A percentile compares a stretch with the other conserved stretches of the same genome.
phyloP scores from a whole-genome alignment of 2,888 invertebrate species.

The Anarsia innoxiella region DNA sequence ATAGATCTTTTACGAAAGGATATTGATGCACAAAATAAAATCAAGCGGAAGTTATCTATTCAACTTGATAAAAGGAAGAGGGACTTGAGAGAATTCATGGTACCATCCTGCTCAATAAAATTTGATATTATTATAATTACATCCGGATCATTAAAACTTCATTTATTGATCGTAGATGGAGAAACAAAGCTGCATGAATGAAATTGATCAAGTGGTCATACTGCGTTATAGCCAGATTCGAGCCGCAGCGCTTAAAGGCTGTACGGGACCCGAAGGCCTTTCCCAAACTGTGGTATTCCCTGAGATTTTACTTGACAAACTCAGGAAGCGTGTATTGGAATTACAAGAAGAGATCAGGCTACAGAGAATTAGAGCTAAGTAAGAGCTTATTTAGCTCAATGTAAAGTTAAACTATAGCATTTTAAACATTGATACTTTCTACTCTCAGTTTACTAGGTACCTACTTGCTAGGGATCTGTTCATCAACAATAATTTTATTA shows the following conservation, averaged over 20 bases:
- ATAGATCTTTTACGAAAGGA: conserved; percentile 77
- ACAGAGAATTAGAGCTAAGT: conserved; percentile 78
- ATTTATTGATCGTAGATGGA: conserved; percentile 70
- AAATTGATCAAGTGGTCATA: conserved; percentile 81
- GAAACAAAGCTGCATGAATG: conserved; percentile 85
- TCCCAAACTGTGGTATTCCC: conserved; percentile 78
- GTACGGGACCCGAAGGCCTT: conserved; percentile 51
- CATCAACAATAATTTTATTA: too few species aligned
- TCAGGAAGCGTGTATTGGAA: conserved; percentile 78
- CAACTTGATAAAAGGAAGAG: conserved; percentile 73
- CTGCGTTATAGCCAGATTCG: conserved; percentile 81
- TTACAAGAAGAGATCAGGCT: conserved; percentile 79
- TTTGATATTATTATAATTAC: too few species aligned
- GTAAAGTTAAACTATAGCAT: too few species aligned
- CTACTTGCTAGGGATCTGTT: too few species aligned
- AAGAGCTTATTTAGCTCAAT: too few species aligned
- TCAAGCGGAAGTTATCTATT: conserved; percentile 70
- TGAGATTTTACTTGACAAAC: conserved; percentile 67
- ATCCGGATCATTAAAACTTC: too few species aligned
- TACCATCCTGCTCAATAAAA: too few species aligned
- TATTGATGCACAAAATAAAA: conserved; percentile 74
- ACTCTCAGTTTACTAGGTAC: too few species aligned
- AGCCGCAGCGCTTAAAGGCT: conserved; percentile 57
- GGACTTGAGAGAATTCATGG: conserved; percentile 79
- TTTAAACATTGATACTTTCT: too few species aligned